Base-by-base conservation (phyloP, 2,113 vertebrate genomes). In the Ginglymostoma cirratum region DNA sequence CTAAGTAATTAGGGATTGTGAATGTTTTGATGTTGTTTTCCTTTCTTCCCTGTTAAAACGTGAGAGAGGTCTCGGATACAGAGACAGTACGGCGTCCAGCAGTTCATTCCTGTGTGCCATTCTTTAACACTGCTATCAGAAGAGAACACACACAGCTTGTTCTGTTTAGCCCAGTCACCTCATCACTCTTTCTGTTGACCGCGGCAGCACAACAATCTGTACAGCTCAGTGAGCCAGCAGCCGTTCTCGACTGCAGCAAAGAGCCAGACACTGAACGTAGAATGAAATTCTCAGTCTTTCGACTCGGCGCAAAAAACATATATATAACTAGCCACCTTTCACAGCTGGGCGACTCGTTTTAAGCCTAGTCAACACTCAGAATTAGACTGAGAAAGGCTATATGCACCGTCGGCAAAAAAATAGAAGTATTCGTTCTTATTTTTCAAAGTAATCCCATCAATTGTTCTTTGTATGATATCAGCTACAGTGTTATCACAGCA, bases 41-140 rank as follows among this genome's bases (percentile, higher is more conserved):
- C 89, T 92, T 90, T 48, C 93, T 95, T 95, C 94, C 69, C 69
- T 95, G 90, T 95, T 95, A 96, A 92, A 92, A 96, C 96, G 97
- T 96, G 96, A 96, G 87, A 92, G 93, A 96, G 96, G 96, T 96
- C 96, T 95, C 90, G 48, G 94, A 72, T 78, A 72, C 67, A 96
- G 97, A 97, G 97, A 97, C 97, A 97, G 96, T 94, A 96, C 96
- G 97, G 97, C 97, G 97, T 97, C 97, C 97, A 96, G 96, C 96
- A 97, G 96, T 72, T 48, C 97, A 96, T 97, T 96, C 70, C 96
- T 93, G 96, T 30, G 65, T 96, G 96, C 96, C 96, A 96, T 97
- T 97, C 96, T 97, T 96, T 97, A 92, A 96, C 95, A 96, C 96
- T 96, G 96, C 96, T 97, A 97, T 97, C 97, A 96, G 96, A 97